Evolutionary conservation across 2,888 invertebrate genomes (phyloP).

Genomic region (Macrosoma leucophasiata): DNA sequence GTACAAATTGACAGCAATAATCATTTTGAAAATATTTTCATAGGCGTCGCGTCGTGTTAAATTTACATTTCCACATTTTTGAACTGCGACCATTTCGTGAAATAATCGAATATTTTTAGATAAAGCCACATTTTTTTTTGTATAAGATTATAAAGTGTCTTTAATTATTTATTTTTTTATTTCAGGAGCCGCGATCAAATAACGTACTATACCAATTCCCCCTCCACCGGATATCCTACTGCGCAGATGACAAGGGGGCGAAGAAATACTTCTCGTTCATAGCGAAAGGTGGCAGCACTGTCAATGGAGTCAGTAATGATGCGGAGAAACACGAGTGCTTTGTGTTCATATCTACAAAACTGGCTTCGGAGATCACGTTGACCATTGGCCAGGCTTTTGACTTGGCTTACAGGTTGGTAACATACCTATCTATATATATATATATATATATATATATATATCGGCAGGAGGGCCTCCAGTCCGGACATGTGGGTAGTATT

Average conservation of each 20-base stretch:
- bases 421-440: too few relatives aligned
- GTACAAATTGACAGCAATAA: too few relatives aligned
- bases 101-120: too few relatives aligned
- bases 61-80: too few relatives aligned
- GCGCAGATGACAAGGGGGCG: conserved; percentile 98
- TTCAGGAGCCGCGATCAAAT: conserved; percentile 82
- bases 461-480: too few relatives aligned
- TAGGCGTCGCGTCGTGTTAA: too few relatives aligned
- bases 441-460: too few relatives aligned
- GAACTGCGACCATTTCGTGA: too few relatives aligned
- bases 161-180: conserved; percentile 9
- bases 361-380: conserved; percentile 97
- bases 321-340: conserved; percentile 93
- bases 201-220: conserved; percentile 96
- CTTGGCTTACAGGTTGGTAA: conserved; percentile 87
- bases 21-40: too few relatives aligned
- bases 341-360: conserved; percentile 97
- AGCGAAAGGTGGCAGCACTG: conserved; percentile 79
- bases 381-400: conserved; percentile 99
- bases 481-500: too few relatives aligned
- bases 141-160: too few relatives aligned
- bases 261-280: conserved; percentile 98
- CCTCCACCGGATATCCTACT: conserved; percentile 97
- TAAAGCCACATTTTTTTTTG: too few relatives aligned
- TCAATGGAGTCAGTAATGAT: conserved; percentile 49